Percentiles rank a stretch among this genome's conserved stretches.
Conservation (phyloP, 2,113 vertebrate genomes). For the Grammomys surdaster region DNA sequence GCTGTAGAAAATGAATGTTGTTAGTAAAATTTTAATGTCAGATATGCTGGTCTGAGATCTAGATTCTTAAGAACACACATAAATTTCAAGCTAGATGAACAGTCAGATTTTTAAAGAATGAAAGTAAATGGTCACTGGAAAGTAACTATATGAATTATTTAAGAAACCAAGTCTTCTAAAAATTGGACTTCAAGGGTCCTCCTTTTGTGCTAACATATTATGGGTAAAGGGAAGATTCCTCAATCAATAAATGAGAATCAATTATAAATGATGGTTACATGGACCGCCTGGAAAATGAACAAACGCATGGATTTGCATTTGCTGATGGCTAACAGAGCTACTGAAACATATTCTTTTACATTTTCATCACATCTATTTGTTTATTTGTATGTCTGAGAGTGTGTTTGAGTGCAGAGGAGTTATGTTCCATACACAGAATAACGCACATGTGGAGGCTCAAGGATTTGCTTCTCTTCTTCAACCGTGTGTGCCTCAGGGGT, state of each 20-base stretch:
- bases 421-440: neutral
- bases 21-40: neutral
- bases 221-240: neutral
- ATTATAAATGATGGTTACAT: neutral
- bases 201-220: neutral
- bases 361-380: neutral
- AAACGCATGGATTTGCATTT: neutral
- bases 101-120: neutral
- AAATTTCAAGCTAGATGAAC: neutral
- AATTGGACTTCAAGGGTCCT: neutral
- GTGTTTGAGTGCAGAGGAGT: neutral
- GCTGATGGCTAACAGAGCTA: neutral
- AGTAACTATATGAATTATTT: neutral
- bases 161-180: constrained; percentile 21
- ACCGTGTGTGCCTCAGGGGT: neutral
- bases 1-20: neutral
- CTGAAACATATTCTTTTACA: neutral
- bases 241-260: neutral
- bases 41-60: neutral
- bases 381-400: neutral
- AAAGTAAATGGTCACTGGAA: neutral
- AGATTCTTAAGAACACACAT: neutral
- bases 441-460: neutral
- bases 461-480: neutral
- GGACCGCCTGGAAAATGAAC: neutral